phyloP scores from a whole-genome alignment of 2,888 invertebrate genomes.

The Cartodere bifasciata region DNA sequence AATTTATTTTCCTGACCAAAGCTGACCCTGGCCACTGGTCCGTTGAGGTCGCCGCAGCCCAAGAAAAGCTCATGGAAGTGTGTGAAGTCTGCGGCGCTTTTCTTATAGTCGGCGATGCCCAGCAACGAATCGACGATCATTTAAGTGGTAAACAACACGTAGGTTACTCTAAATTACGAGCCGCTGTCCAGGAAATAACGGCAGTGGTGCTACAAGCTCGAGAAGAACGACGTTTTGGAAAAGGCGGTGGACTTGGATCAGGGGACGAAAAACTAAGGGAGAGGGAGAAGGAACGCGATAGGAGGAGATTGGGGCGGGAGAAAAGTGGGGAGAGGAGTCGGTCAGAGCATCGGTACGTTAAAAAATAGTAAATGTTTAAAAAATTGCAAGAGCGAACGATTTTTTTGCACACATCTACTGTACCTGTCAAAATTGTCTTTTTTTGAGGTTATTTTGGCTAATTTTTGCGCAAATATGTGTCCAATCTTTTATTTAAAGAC shows the following conservation, averaged over 20 bases:
- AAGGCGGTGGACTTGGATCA: constrained; percentile 21
- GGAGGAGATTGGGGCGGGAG: constrained; percentile 18
- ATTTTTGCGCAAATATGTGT: too few species aligned
- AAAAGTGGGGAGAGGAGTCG: constrained; percentile 17
- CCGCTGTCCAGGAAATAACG: constrained; percentile 55
- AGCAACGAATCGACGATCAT: constrained; percentile 95
- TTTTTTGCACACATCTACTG: too few species aligned
- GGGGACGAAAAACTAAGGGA: constrained; percentile 20
- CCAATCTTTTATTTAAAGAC: too few species aligned
- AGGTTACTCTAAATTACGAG: constrained; percentile 62
- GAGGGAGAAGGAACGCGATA: constrained; percentile 18
- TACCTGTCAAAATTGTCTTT: too few species aligned
- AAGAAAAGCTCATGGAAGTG: constrained; percentile 98
- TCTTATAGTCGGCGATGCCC: constrained; percentile 97
- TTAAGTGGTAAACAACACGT: constrained; percentile 97
- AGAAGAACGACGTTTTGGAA: constrained; percentile 32
- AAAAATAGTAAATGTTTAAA: background rate
- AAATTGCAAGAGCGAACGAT: too few species aligned
- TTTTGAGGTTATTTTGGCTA: too few species aligned
- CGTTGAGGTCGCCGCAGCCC: constrained; percentile 72
- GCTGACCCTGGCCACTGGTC: constrained; percentile 52
- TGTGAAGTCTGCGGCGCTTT: constrained; percentile 98
- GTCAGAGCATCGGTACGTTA: constrained; percentile 22
- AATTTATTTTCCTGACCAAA: too few species aligned
- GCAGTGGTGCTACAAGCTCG: constrained; percentile 47